phyloP scores from a whole-genome alignment of 2,888 invertebrate species.

The Clusia tigrina region DNA sequence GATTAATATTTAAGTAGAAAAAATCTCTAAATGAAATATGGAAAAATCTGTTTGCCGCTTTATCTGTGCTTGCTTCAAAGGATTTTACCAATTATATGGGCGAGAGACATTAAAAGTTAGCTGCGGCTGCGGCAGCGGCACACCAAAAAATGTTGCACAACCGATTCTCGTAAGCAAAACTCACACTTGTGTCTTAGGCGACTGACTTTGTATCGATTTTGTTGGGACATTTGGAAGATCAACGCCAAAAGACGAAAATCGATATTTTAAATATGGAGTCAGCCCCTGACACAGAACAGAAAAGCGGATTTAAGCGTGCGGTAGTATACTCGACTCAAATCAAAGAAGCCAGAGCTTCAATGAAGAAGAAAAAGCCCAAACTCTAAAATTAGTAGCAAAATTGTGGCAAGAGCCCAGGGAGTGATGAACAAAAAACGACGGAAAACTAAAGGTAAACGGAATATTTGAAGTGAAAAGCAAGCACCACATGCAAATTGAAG shows the following conservation, averaged over 20 bases:
- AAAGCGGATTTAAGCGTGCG: slow-evolving; percentile 26
- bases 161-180: too few species aligned
- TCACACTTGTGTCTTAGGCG: too few species aligned
- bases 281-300: slow-evolving; percentile 29
- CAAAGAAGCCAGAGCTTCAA: not conserved
- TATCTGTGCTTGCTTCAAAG: too few species aligned
- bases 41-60: too few species aligned
- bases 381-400: slow-evolving; percentile 16
- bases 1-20: too few species aligned
- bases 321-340: slow-evolving; percentile 16
- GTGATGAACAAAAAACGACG: not conserved
- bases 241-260: not conserved
- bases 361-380: slow-evolving; percentile 1
- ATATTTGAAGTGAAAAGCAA: not conserved
- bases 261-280: not conserved
- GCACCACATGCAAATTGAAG: too few species aligned
- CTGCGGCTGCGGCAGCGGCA: too few species aligned
- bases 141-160: too few species aligned
- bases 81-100: too few species aligned
- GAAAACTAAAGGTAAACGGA: not conserved
- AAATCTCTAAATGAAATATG: too few species aligned
- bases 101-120: too few species aligned
- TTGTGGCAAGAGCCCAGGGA: not conserved
- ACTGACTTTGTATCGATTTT: not conserved
- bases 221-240: not conserved